A percentile compares a stretch with the other conserved stretches of the same genome.
Evolutionary conservation across 2,888 invertebrate genomes (phyloP).

Genomic region (Rhopalosiphum nymphaeae): DNA sequence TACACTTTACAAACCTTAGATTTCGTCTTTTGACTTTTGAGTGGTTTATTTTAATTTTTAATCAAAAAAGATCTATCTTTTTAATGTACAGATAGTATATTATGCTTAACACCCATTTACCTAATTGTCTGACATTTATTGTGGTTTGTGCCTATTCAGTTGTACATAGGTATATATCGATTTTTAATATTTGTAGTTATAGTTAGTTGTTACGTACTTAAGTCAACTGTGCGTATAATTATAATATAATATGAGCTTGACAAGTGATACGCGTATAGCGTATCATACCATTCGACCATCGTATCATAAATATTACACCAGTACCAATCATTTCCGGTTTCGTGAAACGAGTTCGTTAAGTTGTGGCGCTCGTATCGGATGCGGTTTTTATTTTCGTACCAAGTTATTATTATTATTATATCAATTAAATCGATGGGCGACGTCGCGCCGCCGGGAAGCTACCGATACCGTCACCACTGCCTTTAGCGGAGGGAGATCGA

Average conservation of each 20-base stretch:
- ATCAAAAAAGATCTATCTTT: neutral
- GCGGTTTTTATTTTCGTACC: neutral
- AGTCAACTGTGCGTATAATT: neutral
- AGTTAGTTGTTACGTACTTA: neutral
- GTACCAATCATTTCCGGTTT: neutral
- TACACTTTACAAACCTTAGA: neutral
- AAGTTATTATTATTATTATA: neutral
- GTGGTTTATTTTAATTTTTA: neutral
- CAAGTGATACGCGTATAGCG: neutral
- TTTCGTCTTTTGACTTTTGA: neutral
- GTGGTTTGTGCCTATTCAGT: neutral
- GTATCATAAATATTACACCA: neutral
- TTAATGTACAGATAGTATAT: neutral
- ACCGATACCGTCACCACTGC: neutral
- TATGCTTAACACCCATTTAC: neutral
- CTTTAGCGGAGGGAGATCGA: neutral
- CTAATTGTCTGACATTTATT: neutral
- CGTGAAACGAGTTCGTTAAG: neutral
- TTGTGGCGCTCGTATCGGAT: neutral
- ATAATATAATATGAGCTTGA: neutral
- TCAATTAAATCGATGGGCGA: slow-evolving; percentile 37
- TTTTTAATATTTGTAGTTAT: neutral
- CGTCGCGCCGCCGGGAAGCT: neutral
- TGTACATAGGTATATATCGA: neutral
- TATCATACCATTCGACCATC: neutral